These are phyloP conservation scores for Motacilla alba DNA, from an alignment of 2,113 vertebrate species.

Conservation along the genomic window DNA sequence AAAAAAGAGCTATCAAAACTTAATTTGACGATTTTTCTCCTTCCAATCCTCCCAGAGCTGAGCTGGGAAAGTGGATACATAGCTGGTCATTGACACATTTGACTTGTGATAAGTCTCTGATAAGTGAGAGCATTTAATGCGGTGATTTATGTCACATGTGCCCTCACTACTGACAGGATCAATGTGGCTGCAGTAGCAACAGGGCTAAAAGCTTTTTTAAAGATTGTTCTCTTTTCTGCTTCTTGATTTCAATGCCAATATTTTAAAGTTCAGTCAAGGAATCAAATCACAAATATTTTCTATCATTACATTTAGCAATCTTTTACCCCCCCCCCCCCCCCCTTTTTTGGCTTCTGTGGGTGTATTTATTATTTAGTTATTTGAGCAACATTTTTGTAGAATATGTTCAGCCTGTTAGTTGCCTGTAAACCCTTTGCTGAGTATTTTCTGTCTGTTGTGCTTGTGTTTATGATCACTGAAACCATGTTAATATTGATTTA, in stretches of 20 bases:
- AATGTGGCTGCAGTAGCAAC: neutral
- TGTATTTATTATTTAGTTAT: neutral
- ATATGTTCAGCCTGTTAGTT: neutral
- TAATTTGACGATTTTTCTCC: neutral
- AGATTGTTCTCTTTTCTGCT: neutral
- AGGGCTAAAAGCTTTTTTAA: neutral
- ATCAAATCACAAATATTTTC: neutral
- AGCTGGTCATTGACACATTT: neutral
- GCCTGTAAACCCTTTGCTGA: neutral
- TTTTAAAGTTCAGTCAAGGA: neutral
- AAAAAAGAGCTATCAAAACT: neutral
- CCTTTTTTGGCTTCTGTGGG: neutral
- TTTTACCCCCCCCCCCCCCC: rapidly evolving
- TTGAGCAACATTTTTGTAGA: neutral
- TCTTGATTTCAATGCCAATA: neutral
- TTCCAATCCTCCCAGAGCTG: neutral
- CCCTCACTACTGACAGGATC: neutral
- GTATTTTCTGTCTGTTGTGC: neutral
- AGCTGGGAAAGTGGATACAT: neutral
- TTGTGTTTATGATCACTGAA: neutral
- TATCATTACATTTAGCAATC: neutral
- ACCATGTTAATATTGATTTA: neutral
- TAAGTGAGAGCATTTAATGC: neutral
- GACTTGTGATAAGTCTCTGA: neutral
- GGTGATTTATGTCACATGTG: neutral